A percentile compares a stretch with the other conserved stretches of the same genome.
phyloP scores from a whole-genome alignment of 2,888 invertebrate species.

The Scaptomyza polygonia region DNA sequence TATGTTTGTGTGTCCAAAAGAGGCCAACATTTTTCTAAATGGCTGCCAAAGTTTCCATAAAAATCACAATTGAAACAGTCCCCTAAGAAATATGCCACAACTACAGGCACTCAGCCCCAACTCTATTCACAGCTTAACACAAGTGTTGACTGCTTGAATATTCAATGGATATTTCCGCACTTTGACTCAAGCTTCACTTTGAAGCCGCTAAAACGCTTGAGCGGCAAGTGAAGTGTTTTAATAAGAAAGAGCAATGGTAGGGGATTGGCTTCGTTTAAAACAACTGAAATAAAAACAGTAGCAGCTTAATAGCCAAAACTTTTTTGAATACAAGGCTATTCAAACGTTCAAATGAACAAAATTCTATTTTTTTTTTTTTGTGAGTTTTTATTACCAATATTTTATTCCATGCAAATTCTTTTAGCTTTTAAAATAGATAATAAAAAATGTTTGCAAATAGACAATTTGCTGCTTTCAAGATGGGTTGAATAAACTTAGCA shows the following conservation, averaged over 20 bases:
- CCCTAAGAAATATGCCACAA: conserved; percentile 35
- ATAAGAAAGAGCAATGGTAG: conserved; percentile 1
- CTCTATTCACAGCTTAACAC: conserved; percentile 1
- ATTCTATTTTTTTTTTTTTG: too few species aligned
- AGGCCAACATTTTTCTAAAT: conserved; percentile 65
- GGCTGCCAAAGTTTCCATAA: conserved; percentile 68
- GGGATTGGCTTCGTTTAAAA: background rate
- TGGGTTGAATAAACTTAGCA: too few species aligned
- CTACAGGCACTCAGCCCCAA: conserved; percentile 19
- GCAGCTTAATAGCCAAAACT: background rate
- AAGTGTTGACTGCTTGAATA: conserved; percentile 70
- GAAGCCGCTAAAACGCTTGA: conserved; percentile 54
- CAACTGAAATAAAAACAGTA: background rate
- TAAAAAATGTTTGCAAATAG: too few species aligned
- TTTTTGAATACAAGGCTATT: background rate
- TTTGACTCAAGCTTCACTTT: conserved; percentile 56
- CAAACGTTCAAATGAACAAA: background rate
- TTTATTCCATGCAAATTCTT: too few species aligned
- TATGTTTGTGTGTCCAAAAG: conserved; percentile 68
- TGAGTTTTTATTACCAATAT: background rate
- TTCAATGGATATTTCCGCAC: conserved; percentile 74
- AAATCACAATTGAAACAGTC: conserved; percentile 63
- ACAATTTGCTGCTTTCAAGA: too few species aligned
- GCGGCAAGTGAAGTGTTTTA: conserved; percentile 22
- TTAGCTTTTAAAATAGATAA: too few species aligned